Conservation (phyloP, 2,888 invertebrate genomes). For the Boloria selene region DNA sequence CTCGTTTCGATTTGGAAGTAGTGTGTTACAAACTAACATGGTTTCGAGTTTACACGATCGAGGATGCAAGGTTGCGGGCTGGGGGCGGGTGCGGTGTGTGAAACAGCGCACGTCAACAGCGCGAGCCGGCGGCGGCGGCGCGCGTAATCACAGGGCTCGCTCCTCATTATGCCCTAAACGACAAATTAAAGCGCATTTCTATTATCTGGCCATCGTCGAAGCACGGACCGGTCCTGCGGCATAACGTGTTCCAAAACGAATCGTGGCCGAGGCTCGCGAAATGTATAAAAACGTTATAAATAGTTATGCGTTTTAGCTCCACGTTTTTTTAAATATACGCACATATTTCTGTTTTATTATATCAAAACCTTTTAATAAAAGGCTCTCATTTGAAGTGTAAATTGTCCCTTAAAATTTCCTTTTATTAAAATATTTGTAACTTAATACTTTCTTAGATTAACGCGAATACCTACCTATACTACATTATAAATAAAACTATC, state of each 20-base stretch:
- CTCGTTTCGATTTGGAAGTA: slow-evolving; percentile 21
- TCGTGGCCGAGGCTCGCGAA: slow-evolving; percentile 38
- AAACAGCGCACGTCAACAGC: slow-evolving; percentile 79
- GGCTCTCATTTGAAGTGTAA: no score
- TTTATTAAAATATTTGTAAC: no score
- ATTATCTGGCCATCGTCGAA: slow-evolving; percentile 77
- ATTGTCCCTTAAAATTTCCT: no score
- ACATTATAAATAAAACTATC: no score
- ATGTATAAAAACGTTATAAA: slow-evolving; percentile 33
- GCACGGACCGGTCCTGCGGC: slow-evolving; percentile 63
- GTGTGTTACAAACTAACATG: slow-evolving; percentile 29
- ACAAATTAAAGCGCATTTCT: slow-evolving; percentile 82
- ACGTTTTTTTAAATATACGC: background rate
- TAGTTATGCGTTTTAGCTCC: slow-evolving; percentile 1
- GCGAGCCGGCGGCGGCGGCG: slow-evolving; percentile 77
- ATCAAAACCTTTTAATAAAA: no score
- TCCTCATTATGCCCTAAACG: slow-evolving; percentile 82
- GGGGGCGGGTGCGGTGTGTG: slow-evolving; percentile 52
- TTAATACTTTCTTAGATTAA: no score
- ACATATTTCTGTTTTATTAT: background rate
- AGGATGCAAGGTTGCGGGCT: slow-evolving; percentile 54
- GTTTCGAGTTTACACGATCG: slow-evolving; percentile 56
- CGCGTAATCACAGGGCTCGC: slow-evolving; percentile 82
- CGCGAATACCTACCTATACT: no score
- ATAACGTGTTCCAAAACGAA: slow-evolving; percentile 49